Base-by-base conservation (phyloP, 2,113 vertebrate genomes). In the Pardalotus punctatus region DNA sequence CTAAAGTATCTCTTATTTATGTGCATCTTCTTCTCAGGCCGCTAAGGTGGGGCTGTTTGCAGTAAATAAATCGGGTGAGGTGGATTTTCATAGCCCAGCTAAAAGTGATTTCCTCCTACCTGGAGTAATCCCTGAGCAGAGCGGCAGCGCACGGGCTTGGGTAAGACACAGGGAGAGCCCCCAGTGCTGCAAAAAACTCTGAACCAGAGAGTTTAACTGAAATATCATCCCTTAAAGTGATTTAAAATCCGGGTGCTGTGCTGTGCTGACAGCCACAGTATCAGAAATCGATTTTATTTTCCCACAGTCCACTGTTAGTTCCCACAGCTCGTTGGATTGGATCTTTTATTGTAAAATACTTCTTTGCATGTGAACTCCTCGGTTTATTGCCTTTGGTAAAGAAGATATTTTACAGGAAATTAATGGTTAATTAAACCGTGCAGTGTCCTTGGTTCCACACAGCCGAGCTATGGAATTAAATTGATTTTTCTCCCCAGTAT, bases 211-310 rank as follows among this genome's bases (percentile, higher is more conserved):
- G 18, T 76, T 93, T 33, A 57, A 53, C 1, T 7, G 11, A 45
- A 58, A 56, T 64, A 2, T 3, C 9, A 1, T 19, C 0, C 10
- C 50, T 56, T 10, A 22, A 23, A 38, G 18, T 2, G 25, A 14
- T 11, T 11, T 42, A 36, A 56, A 43, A 19, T 6, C 2, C 19
- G 19, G 47, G 4, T 43, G 35, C 0, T 31, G 60, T 9, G 69
- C 79, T 45, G 6, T 22, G 80, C 51, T 31, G 23, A 10, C 54
- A 8, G 47, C 14, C 36, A 4, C 33, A 10, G 58, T 1, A 8
- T 29, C 42, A 45, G 25, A 81, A 48, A 51, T 18, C 3, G 0
- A 4, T 0, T 6, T 58, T 47, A 22, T 18, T 71, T 78, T 25
- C 2, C 51, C 33, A 29, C 42, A 58, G 61, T 47, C 27, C 18